Conservation (phyloP, 2,888 invertebrate species). For the Hirtodrosophila histrioides region DNA sequence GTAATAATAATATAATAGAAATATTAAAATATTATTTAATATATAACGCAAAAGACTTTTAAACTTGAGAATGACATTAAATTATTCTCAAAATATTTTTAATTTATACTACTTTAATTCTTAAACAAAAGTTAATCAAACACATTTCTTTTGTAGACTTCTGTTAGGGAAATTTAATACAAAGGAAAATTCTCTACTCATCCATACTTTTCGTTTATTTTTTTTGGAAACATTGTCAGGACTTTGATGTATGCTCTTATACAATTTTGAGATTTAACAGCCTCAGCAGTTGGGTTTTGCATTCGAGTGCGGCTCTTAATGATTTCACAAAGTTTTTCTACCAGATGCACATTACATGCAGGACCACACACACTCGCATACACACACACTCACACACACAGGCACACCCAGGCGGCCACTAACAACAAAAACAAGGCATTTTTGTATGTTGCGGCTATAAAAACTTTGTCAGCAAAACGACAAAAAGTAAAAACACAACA, state of each 20-base stretch:
- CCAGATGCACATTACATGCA: constrained; percentile 62
- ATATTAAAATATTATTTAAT: too few species aligned
- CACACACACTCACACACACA: constrained; percentile 10
- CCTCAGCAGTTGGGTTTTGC: constrained; percentile 29
- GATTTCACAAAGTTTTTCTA: constrained; percentile 62
- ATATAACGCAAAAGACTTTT: too few species aligned
- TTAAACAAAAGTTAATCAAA: too few species aligned
- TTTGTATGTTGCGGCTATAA: constrained; percentile 66
- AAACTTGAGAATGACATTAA: too few species aligned
- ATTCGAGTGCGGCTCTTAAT: constrained; percentile 56
- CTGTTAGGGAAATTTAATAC: too few species aligned
- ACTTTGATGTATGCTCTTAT: constrained; percentile 19
- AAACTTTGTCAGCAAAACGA: constrained; percentile 60
- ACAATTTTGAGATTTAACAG: constrained; percentile 19
- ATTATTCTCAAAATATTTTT: too few species aligned
- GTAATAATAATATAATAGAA: too few species aligned
- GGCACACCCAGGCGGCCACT: constrained; percentile 23
- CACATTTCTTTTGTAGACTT: too few species aligned
- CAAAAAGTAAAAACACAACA: constrained; percentile 19
- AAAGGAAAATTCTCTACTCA: background rate
- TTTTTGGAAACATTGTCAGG: constrained; percentile 18
- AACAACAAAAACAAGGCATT: constrained; percentile 42
- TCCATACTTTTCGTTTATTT: background rate
- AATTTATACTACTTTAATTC: too few species aligned
- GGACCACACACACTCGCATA: constrained; percentile 22